Evolutionary conservation across 2,888 invertebrate species (phyloP).

Genomic region (Lasioglossum lativentre): DNA sequence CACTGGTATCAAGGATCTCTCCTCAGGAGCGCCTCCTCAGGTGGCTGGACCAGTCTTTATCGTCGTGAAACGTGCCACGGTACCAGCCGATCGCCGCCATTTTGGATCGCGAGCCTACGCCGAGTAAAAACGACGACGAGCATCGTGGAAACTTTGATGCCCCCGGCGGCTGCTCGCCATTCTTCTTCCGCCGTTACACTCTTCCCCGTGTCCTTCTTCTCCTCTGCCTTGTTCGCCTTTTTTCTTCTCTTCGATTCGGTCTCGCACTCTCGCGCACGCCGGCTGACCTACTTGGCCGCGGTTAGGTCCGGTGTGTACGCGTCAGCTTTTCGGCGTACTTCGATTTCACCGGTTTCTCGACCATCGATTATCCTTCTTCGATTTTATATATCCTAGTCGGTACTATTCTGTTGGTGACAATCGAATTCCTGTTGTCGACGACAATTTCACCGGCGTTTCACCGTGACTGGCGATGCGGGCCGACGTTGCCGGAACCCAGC

Average conservation of each 20-base stretch:
- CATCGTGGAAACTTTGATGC: conserved; percentile 59
- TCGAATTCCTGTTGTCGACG: background rate
- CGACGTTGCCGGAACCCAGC: background rate
- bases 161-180: conserved; percentile 59
- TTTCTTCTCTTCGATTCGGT: conserved; percentile 60
- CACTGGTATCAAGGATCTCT: conserved; percentile 54
- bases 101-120: conserved; percentile 66
- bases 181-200: conserved; percentile 46
- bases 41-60: conserved; percentile 51
- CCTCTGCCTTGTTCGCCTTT: background rate
- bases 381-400: background rate
- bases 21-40: conserved; percentile 44
- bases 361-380: background rate
- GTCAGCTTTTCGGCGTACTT: conserved; percentile 64
- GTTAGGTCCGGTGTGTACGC: conserved; percentile 66
- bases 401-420: background rate
- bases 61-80: conserved; percentile 52
- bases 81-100: conserved; percentile 73
- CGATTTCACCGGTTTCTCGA: conserved; percentile 32
- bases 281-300: conserved; percentile 71
- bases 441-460: background rate
- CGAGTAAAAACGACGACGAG: conserved; percentile 50
- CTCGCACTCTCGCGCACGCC: conserved; percentile 72
- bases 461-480: conserved; percentile 40
- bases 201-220: conserved; percentile 40